These are phyloP conservation scores for Entelurus aequoreus DNA, from an alignment of 2,113 vertebrate species.

Conservation along the genomic window DNA sequence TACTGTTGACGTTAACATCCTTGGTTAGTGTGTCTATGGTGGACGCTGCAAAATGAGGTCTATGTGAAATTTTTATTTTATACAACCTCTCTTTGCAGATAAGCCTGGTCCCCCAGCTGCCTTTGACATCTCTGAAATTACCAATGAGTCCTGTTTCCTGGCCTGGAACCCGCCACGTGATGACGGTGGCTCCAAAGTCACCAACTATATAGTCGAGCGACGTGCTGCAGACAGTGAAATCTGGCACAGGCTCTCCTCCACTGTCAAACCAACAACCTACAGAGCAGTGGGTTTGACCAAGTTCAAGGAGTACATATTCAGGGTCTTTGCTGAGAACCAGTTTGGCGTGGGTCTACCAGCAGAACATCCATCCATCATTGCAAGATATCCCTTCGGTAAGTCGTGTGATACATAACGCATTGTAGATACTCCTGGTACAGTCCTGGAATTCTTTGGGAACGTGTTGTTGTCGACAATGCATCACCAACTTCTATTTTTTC, in stretches of 20 bases:
- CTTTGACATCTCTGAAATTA: conserved; percentile 95
- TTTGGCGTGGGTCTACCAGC: conserved; percentile 87
- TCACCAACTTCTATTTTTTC: conserved; percentile 2
- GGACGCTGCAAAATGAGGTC: neutral
- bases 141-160: conserved; percentile 86
- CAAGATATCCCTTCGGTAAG: conserved; percentile 93
- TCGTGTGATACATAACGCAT: conserved; percentile 6
- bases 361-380: conserved; percentile 80
- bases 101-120: conserved; percentile 95
- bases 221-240: conserved; percentile 84
- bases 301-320: conserved; percentile 93
- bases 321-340: conserved; percentile 96
- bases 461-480: neutral
- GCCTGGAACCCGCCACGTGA: conserved; percentile 98
- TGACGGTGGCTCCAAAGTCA: conserved; percentile 91
- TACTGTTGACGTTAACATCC: conserved; percentile 93
- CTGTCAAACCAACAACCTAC: conserved; percentile 91
- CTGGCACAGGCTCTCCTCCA: conserved; percentile 95
- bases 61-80: neutral
- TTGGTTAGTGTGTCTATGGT: conserved; percentile 70
- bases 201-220: conserved; percentile 93
- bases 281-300: conserved; percentile 81
- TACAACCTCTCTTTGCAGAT: conserved; percentile 68
- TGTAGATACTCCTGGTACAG: neutral
- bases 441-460: neutral